Evolutionary conservation across 2,888 invertebrate genomes (phyloP).

Genomic region (Metopia argyrocephala): DNA sequence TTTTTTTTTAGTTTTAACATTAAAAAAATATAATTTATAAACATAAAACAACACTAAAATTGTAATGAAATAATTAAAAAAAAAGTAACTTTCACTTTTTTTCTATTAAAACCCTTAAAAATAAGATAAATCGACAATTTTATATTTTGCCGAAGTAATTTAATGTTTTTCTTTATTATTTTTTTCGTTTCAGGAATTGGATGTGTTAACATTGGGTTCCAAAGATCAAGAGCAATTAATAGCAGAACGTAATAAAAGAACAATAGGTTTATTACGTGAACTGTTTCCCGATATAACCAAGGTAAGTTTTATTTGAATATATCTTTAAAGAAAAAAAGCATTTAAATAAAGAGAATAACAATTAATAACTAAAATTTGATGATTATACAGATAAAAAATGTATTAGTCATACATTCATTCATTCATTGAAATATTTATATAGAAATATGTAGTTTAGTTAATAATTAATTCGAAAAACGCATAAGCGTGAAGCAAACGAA

Average conservation of each 20-base stretch:
- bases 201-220: conserved; percentile 84
- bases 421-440: too few relatives aligned
- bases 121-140: background rate
- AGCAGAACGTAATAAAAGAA: conserved; percentile 86
- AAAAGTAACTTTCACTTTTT: conserved; percentile 48
- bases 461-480: too few relatives aligned
- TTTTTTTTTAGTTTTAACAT: conserved; percentile 13
- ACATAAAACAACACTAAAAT: conserved; percentile 18
- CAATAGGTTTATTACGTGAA: conserved; percentile 86
- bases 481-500: too few relatives aligned
- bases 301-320: conserved; percentile 79
- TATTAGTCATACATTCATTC: too few relatives aligned
- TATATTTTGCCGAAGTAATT: background rate
- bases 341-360: too few relatives aligned
- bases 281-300: conserved; percentile 87
- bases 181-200: conserved; percentile 81
- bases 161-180: background rate
- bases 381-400: too few relatives aligned
- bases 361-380: too few relatives aligned
- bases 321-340: too few relatives aligned
- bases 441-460: too few relatives aligned
- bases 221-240: conserved; percentile 81
- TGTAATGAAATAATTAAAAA: conserved; percentile 28
- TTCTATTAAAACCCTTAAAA: background rate
- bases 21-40: background rate